Conservation (phyloP, 2,888 invertebrate genomes). For the Noctua janthina region DNA sequence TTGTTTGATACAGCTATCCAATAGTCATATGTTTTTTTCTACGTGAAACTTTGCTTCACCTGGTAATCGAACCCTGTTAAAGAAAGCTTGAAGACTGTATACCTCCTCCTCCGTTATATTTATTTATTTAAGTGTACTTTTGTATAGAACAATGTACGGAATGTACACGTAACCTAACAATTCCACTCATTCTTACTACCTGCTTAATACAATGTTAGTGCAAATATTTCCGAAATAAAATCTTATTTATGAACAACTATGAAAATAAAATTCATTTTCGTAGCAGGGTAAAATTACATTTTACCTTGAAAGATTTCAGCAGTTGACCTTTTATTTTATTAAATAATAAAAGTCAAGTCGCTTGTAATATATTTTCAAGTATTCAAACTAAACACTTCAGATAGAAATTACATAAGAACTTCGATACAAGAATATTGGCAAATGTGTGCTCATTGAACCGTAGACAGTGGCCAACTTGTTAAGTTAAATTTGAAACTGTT, state of each 20-base stretch:
- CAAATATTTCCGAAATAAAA: not conserved
- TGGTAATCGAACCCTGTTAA: not conserved
- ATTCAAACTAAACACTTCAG: slow-evolving; percentile 22
- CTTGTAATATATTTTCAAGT: not conserved
- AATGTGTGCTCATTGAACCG: slow-evolving; percentile 73
- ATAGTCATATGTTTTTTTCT: not conserved
- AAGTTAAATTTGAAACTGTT: slow-evolving; percentile 64
- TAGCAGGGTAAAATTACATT: not conserved
- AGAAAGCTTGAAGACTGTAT: not conserved
- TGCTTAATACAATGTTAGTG: not conserved
- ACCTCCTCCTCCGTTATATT: not conserved
- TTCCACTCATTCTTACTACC: not conserved
- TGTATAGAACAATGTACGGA: not conserved
- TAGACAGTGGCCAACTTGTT: slow-evolving; percentile 56
- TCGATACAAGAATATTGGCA: slow-evolving; percentile 69
- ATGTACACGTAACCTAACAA: too few relatives aligned
- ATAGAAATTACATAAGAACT: slow-evolving; percentile 63
- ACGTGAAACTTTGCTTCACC: not conserved
- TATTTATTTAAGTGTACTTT: not conserved
- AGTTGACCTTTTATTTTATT: slow-evolving; percentile 8
- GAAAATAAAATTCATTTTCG: not conserved
- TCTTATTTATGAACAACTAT: not conserved
- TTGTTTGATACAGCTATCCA: not conserved
- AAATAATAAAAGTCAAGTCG: not conserved
- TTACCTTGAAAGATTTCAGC: not conserved